A percentile compares a stretch with the other conserved stretches of the same genome.
phyloP scores from a whole-genome alignment of 2,113 vertebrate genomes.

The Platichthys stellatus region DNA sequence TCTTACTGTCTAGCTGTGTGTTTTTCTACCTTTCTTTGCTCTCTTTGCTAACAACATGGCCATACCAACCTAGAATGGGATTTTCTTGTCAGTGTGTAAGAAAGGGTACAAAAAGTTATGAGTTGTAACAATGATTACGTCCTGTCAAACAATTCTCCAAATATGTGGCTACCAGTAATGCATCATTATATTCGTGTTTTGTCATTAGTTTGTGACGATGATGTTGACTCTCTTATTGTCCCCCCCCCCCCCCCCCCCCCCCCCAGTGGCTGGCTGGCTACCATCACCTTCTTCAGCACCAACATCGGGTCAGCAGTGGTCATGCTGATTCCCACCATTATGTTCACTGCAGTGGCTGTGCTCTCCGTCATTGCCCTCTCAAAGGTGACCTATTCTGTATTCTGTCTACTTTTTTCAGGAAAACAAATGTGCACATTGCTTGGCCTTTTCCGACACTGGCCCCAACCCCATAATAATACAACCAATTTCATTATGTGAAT shows the following conservation, averaged over 20 bases:
- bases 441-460: too few relatives aligned
- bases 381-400: slow-evolving; percentile 83
- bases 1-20: too few relatives aligned
- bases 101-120: too few relatives aligned
- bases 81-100: too few relatives aligned
- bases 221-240: slow-evolving; percentile 22
- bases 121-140: too few relatives aligned
- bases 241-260: slow-evolving; percentile 30
- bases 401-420: background rate
- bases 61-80: too few relatives aligned
- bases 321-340: slow-evolving; percentile 96
- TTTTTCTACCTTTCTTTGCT: too few relatives aligned
- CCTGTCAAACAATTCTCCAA: background rate
- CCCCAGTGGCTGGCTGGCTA: slow-evolving; percentile 95
- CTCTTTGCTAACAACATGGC: too few relatives aligned
- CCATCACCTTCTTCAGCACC: slow-evolving; percentile 95
- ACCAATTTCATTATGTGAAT: too few relatives aligned
- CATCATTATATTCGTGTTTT: background rate
- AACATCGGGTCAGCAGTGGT: slow-evolving; percentile 94
- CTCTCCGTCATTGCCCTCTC: slow-evolving; percentile 95
- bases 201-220: slow-evolving; percentile 3
- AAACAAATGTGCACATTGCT: background rate
- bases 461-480: too few relatives aligned
- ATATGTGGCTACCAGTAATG: background rate
- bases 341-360: slow-evolving; percentile 94